Evolutionary conservation across 1,140 invertebrate species (phyloP).

Genomic region (Drosophila kurseongensis): DNA sequence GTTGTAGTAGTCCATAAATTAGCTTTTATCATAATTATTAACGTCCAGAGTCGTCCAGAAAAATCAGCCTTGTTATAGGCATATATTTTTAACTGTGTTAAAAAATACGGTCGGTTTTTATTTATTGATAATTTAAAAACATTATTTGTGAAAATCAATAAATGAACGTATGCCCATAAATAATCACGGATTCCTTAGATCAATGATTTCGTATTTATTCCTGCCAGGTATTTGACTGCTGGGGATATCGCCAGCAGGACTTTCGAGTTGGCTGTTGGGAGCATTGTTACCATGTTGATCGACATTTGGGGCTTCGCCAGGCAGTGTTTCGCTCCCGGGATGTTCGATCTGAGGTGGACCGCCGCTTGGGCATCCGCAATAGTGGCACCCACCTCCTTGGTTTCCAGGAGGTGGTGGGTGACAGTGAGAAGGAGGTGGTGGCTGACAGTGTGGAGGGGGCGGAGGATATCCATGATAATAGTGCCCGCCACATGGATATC

Average conservation of each 20-base stretch:
- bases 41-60: too few species aligned
- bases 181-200: background rate
- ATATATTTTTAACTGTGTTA: too few species aligned
- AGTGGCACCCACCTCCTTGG: background rate
- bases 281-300: background rate
- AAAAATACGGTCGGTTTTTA: too few species aligned
- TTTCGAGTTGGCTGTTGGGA: background rate
- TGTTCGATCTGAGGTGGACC: background rate
- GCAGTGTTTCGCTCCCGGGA: background rate
- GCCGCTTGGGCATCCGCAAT: conserved; percentile 2
- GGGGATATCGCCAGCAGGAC: background rate
- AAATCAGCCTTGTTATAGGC: too few species aligned
- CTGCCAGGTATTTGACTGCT: background rate
- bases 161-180: too few species aligned
- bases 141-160: too few species aligned
- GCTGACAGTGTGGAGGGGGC: background rate
- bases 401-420: background rate
- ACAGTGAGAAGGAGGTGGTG: background rate
- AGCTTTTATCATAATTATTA: too few species aligned
- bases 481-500: background rate
- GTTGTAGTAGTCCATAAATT: too few species aligned
- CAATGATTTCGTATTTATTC: conserved; percentile 4
- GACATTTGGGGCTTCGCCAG: background rate
- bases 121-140: too few species aligned
- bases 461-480: conserved; percentile 1